Evolutionary conservation across 2,797 vertebrate genomes (phyloP).

Genomic region (Podarcis siculus): DNA sequence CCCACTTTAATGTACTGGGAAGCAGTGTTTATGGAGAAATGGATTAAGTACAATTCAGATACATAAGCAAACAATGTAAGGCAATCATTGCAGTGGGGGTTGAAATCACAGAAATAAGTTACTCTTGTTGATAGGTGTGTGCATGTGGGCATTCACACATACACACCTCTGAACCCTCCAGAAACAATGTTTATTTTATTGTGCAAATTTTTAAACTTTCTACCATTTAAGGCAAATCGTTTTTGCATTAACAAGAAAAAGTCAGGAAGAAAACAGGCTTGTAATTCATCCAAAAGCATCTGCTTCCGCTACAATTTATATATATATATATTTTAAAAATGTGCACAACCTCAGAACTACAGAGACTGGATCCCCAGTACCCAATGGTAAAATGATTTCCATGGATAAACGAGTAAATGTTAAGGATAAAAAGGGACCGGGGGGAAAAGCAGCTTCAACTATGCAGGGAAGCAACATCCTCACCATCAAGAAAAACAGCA

Average conservation of each 20-base stretch:
- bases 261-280: constrained; percentile 71
- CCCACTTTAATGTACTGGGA: constrained; percentile 72
- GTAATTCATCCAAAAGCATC: constrained; percentile 69
- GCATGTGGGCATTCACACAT: constrained; percentile 17
- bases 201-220: constrained; percentile 90
- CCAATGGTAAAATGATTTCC: constrained; percentile 65
- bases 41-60: constrained; percentile 74
- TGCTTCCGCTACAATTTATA: constrained; percentile 60
- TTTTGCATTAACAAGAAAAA: constrained; percentile 78
- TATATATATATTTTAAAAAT: constrained; percentile 52
- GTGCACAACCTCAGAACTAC: constrained; percentile 50
- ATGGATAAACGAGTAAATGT: constrained; percentile 71
- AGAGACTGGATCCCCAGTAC: constrained; percentile 58
- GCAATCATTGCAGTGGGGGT: constrained; percentile 83
- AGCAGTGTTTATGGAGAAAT: constrained; percentile 67
- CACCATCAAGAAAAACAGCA: constrained; percentile 50
- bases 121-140: constrained; percentile 61
- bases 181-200: constrained; percentile 71
- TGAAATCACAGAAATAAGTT: constrained; percentile 76
- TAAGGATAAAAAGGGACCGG: constrained; percentile 45
- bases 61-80: constrained; percentile 86
- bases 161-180: constrained; percentile 68
- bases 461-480: constrained; percentile 62
- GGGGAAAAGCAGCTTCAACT: constrained; percentile 69
- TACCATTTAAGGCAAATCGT: constrained; percentile 88